Conservation (phyloP, 2,113 vertebrate genomes). For the Otus sunia region DNA sequence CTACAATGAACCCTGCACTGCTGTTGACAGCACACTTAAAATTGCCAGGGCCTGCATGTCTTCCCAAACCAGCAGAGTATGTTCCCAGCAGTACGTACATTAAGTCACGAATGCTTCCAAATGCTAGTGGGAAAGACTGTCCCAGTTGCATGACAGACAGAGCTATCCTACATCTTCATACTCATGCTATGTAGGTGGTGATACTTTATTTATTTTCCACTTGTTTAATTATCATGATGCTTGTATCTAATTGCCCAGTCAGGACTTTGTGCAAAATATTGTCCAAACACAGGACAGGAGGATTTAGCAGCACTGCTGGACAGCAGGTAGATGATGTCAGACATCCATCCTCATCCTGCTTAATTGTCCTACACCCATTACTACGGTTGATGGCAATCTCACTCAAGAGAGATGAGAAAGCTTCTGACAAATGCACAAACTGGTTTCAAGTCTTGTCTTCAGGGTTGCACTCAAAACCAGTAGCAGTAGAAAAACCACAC, state of each 20-base stretch:
- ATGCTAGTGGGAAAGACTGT: background rate
- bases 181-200: background rate
- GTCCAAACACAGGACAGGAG: background rate
- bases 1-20: background rate
- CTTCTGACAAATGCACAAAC: background rate
- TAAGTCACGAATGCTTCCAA: background rate
- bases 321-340: background rate
- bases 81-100: background rate
- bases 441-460: background rate
- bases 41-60: accelerated
- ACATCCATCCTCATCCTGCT: background rate
- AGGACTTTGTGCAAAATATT: background rate
- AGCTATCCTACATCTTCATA: background rate
- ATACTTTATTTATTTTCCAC: background rate
- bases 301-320: background rate
- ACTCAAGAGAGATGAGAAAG: background rate
- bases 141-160: background rate
- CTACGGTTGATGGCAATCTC: background rate
- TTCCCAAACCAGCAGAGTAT: background rate
- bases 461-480: background rate
- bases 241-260: background rate
- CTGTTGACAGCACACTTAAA: background rate
- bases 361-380: background rate
- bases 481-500: background rate
- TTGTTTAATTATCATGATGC: background rate